Base-by-base conservation (phyloP, 2,113 vertebrate species). In the Acinonyx jubatus region DNA sequence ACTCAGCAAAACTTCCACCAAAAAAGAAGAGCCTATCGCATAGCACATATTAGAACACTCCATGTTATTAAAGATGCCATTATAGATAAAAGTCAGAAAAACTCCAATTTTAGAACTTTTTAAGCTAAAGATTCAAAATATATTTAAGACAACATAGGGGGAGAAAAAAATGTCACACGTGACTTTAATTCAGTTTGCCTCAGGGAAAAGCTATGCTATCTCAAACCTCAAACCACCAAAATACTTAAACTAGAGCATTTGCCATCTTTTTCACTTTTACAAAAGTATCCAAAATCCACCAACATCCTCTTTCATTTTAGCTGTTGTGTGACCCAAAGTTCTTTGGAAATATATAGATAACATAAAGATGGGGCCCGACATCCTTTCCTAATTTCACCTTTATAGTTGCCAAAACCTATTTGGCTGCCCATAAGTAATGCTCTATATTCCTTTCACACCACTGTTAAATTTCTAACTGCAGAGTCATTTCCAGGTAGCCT, bases 1-100 rank as follows among this genome's bases (percentile, higher is more conserved):
- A 50, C 29, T 89, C 45, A 61, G 81, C 38, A 97, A 90, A 92
- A 85, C 92, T 94, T 92, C 85, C 69, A 84, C 31, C 79, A 79
- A 66, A 94, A 81, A 76, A 71, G 4, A 1, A n/a, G 31, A 55
- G 25, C 36, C 69, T 76, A 50, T 83, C 89, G 88, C 15, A 74
- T 3, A 78, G 85, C 73, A 15, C 57, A 61, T 82, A 95, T 76
- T 55, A 96, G 36, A 84, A 81, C 23, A 66, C 1, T 55, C 84
- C 61, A 91, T 7, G 78, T 89, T 61, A 89, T 94, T 96, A 95
- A 95, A 98, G 92, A 97, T 95, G 92, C 84, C 79, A 95, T 89
- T 96, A 97, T 33, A 97, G 94, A 89, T 97, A 96, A 95, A 95
- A 87, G 45, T 81, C 23, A 66, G 73, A 52, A 93, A 94, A 95